These are phyloP conservation scores for Meriones unguiculatus DNA, from an alignment of 2,113 vertebrate genomes.

Conservation along the genomic window DNA sequence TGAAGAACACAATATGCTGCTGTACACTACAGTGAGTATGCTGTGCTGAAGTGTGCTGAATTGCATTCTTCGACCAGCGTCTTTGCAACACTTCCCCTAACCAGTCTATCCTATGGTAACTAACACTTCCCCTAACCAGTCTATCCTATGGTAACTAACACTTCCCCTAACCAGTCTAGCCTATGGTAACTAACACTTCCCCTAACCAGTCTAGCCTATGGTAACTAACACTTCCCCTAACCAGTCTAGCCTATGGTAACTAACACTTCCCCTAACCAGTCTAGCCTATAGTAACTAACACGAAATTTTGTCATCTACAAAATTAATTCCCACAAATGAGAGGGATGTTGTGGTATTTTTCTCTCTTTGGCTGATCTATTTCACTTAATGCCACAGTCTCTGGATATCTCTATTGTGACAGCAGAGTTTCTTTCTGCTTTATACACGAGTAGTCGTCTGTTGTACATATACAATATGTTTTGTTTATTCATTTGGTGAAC, in stretches of 20 bases:
- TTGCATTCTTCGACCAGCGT: background rate
- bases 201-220: too few relatives aligned
- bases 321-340: background rate
- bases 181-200: too few relatives aligned
- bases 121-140: background rate
- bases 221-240: too few relatives aligned
- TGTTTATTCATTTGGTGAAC: background rate
- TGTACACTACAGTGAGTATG: background rate
- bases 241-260: background rate
- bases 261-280: background rate
- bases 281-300: background rate
- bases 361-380: background rate
- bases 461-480: background rate
- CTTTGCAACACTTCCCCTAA: background rate
- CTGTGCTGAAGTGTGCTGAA: background rate
- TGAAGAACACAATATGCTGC: background rate
- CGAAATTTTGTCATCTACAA: background rate
- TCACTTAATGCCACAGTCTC: background rate
- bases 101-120: background rate
- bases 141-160: too few relatives aligned
- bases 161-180: too few relatives aligned
- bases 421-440: background rate
- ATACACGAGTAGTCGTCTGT: background rate
- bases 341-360: background rate
- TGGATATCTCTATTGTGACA: background rate